These are phyloP conservation scores for Ophioninae sp. DNA, from an alignment of 2,888 invertebrate genomes.

Conservation along the genomic window DNA sequence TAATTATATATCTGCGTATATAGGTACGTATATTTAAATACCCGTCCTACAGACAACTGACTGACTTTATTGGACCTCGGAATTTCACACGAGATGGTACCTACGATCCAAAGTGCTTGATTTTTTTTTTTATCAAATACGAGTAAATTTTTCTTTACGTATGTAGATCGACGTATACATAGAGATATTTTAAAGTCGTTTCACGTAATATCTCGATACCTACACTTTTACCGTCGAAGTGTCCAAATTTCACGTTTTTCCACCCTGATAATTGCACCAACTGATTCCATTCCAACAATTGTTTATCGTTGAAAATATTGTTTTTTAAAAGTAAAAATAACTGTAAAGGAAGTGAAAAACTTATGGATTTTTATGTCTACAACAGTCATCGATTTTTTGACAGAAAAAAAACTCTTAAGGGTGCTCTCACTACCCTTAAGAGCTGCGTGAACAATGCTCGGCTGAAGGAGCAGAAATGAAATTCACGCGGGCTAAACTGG, in stretches of 20 bases:
- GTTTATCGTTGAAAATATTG: no score
- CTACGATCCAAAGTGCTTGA: slow-evolving; percentile 11
- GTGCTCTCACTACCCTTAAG: not conserved
- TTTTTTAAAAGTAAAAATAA: no score
- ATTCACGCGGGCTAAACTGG: slow-evolving; percentile 23
- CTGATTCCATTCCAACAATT: not conserved
- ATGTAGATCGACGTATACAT: slow-evolving; percentile 46
- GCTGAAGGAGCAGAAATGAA: slow-evolving; percentile 8
- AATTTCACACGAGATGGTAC: slow-evolving; percentile 4
- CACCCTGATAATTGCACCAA: not conserved
- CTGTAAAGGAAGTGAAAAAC: no score
- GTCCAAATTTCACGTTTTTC: not conserved
- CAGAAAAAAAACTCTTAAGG: no score
- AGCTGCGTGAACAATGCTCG: not conserved
- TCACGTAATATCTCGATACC: not conserved
- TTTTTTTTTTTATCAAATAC: slow-evolving; percentile 14
- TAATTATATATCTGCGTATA: not conserved
- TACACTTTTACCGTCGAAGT: not conserved
- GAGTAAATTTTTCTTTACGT: slow-evolving; percentile 60
- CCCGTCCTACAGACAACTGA: slow-evolving; percentile 11
- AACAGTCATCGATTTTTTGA: no score
- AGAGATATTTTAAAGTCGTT: not conserved
- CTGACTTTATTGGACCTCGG: slow-evolving; percentile 6
- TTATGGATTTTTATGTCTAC: not conserved
- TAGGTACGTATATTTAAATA: not conserved